phyloP scores from a whole-genome alignment of 1,140 invertebrate species.

The Telenomus remus region DNA sequence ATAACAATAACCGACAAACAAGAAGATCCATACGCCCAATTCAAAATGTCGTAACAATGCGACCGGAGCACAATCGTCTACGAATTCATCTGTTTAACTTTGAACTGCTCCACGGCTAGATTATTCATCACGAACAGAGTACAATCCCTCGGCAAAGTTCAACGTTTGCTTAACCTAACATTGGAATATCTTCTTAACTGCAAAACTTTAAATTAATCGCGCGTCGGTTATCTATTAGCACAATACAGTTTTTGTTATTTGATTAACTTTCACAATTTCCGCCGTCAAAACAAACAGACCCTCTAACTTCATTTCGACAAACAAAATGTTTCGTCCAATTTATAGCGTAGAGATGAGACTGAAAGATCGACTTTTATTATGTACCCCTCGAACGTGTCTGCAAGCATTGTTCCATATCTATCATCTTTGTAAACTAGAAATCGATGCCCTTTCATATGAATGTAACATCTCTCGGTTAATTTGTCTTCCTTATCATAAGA shows the following conservation, averaged over 20 bases:
- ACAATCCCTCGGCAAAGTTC: constrained; percentile 17
- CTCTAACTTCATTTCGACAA: not conserved
- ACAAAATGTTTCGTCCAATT: no score
- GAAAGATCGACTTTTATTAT: no score
- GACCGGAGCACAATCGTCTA: constrained; percentile 3
- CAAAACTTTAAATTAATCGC: constrained; percentile 32
- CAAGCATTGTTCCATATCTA: no score
- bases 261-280: not conserved
- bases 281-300: not conserved
- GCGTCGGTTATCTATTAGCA: constrained; percentile 5
- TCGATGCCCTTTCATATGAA: no score
- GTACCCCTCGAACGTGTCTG: no score
- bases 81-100: constrained; percentile 20
- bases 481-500: no score
- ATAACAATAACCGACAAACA: not conserved
- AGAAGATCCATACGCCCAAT: not conserved
- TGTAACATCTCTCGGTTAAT: no score
- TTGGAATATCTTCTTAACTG: constrained; percentile 33
- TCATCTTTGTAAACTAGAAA: no score
- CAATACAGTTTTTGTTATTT: constrained; percentile 1
- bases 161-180: constrained; percentile 13
- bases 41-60: not conserved
- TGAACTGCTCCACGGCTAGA: constrained; percentile 14
- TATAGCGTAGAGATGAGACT: no score
- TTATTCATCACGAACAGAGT: constrained; percentile 28